phyloP scores from a whole-genome alignment of 1,140 invertebrate species.

The Paraescarpia echinospica region DNA sequence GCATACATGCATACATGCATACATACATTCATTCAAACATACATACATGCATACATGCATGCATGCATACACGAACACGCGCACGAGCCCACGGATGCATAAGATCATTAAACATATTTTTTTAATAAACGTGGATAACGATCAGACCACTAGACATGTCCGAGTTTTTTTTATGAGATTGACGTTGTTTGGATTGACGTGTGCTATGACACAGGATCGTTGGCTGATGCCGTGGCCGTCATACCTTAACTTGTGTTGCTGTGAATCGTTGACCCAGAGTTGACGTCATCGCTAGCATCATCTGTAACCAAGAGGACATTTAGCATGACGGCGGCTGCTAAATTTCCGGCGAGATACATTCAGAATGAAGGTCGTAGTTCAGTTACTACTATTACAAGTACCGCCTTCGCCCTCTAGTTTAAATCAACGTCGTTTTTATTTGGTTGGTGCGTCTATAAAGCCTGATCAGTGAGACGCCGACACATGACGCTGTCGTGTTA shows the following conservation, averaged over 20 bases:
- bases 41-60: neutral
- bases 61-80: too few relatives aligned
- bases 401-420: too few relatives aligned
- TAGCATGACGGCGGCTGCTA: neutral
- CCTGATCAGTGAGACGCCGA: neutral
- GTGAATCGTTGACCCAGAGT: slow-evolving; percentile 39
- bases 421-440: too few relatives aligned
- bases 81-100: too few relatives aligned
- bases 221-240: too few relatives aligned
- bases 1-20: neutral
- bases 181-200: neutral
- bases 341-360: neutral
- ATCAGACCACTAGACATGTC: too few relatives aligned
- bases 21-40: neutral
- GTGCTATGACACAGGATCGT: too few relatives aligned
- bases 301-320: slow-evolving; percentile 30
- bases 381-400: too few relatives aligned
- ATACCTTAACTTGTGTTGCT: slow-evolving; percentile 36
- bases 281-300: slow-evolving; percentile 34
- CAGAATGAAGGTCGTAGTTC: neutral
- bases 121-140: too few relatives aligned
- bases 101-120: too few relatives aligned
- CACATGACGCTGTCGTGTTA: neutral
- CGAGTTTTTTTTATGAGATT: too few relatives aligned
- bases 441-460: too few relatives aligned